phyloP scores from a whole-genome alignment of 1,140 invertebrate genomes.

The Phthorimaea operculella region DNA sequence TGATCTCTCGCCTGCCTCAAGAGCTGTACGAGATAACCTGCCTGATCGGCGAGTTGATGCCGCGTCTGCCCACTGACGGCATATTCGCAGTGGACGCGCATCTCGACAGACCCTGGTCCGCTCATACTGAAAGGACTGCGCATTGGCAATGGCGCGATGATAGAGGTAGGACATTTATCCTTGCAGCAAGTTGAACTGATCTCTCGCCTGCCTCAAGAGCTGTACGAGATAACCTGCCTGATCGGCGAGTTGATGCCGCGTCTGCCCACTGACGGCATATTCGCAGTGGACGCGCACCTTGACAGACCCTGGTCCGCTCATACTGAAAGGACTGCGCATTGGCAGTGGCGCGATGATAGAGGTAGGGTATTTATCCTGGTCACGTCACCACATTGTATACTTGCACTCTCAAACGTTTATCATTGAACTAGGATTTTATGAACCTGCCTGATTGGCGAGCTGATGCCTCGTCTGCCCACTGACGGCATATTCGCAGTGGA shows the following conservation, averaged over 20 bases:
- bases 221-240: conserved; percentile 95
- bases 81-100: conserved; percentile 93
- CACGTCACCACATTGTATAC: not conserved
- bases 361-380: conserved; percentile 65
- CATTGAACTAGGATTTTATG: too few species aligned
- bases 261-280: conserved; percentile 93
- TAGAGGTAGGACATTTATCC: conserved; percentile 74
- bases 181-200: conserved; percentile 82
- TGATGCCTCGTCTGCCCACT: conserved; percentile 93
- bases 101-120: conserved; percentile 78
- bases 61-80: conserved; percentile 90
- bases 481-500: conserved; percentile 96
- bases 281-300: conserved; percentile 89
- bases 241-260: conserved; percentile 97
- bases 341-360: conserved; percentile 98
- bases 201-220: conserved; percentile 90
- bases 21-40: conserved; percentile 97
- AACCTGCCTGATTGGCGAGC: conserved; percentile 93
- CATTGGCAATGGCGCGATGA: conserved; percentile 98
- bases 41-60: conserved; percentile 96
- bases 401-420: too few species aligned
- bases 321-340: conserved; percentile 85
- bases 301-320: conserved; percentile 79
- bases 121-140: conserved; percentile 83
- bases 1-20: conserved; percentile 90